Base-by-base conservation (phyloP, 2,113 vertebrate species). In the Mesoclemmys tuberculata region DNA sequence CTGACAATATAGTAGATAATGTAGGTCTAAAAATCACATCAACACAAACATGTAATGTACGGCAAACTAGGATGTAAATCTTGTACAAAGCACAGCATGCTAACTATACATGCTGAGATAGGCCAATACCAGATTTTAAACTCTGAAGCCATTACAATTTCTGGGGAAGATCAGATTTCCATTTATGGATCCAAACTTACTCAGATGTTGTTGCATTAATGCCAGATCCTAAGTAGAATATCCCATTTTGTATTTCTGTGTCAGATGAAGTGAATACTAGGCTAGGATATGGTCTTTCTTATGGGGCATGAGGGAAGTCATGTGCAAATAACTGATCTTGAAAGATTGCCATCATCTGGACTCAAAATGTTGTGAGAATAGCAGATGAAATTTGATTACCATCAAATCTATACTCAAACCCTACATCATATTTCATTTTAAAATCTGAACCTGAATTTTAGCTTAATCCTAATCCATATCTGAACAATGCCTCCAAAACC, bases 241-340 rank as follows among this genome's bases (percentile, higher is more conserved):
- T 80, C 6, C 91, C 55, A 41, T 10, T 81, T 41, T 89, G 1
- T 56, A 1, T 80, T 75, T 48, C 51, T 51, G 0, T 84, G 35
- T 41, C n/a, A 58, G 2, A 68, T 18, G 27, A 41, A 2, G 5
- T 77, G 52, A 29, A 2, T 29, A 46, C 8, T 58, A 58, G 82
- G 1, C 55, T 52, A 71, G 7, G 77, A 82, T 7, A 22, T 0
- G 0, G 0, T 2, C 55, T 87, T 95, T 58, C 26, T 68, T 75
- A 26, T 80, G 12, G 22, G 10, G 4, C 21, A 44, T n/a, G 6
- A 88, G 5, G 5, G 91, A 95, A 93, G 35, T 2, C 2, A 3
- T 29, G 35, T 89, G n/a, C 44, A 84, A 93, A 26, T 3, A 90
- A 86, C 1, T 44, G 1, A 22, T 75, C 4, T 68, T 54, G 44